Conservation (phyloP, 2,888 invertebrate species). For the Sminthurinus aureus region DNA sequence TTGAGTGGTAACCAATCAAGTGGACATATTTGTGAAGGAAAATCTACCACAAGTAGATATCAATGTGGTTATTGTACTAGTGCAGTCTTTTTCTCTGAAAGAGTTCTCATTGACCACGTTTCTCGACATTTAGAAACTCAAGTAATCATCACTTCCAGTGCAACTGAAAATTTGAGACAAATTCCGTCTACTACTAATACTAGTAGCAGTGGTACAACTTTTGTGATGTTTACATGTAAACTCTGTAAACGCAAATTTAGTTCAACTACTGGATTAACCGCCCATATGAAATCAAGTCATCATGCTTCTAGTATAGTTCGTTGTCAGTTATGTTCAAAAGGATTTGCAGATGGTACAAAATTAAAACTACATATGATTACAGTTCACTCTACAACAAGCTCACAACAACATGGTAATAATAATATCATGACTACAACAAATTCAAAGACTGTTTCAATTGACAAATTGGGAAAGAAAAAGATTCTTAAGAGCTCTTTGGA, state of each 20-base stretch:
- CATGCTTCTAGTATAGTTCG: neutral
- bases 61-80: slow-evolving; percentile 31
- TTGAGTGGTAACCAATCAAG: slow-evolving; percentile 6
- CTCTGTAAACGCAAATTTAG: too few relatives aligned
- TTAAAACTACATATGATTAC: slow-evolving; percentile 33
- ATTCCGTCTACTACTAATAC: too few relatives aligned
- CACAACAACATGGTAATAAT: neutral
- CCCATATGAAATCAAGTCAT: too few relatives aligned
- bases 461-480: too few relatives aligned
- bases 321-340: slow-evolving; percentile 22
- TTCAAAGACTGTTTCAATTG: too few relatives aligned
- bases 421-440: too few relatives aligned
- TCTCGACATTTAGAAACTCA: slow-evolving; percentile 6
- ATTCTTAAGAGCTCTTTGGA: too few relatives aligned
- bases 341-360: slow-evolving; percentile 2
- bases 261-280: too few relatives aligned
- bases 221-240: too few relatives aligned
- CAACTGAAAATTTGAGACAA: too few relatives aligned
- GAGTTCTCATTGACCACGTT: slow-evolving; percentile 25
- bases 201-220: too few relatives aligned
- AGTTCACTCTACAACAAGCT: slow-evolving; percentile 9
- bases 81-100: slow-evolving; percentile 24
- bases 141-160: too few relatives aligned
- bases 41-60: slow-evolving; percentile 21
- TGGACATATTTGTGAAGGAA: slow-evolving; percentile 21